Evolutionary conservation across 2,888 invertebrate genomes (phyloP), one percentile per base, ranked within the genome.

Genomic region (Chesias legatella): DNA sequence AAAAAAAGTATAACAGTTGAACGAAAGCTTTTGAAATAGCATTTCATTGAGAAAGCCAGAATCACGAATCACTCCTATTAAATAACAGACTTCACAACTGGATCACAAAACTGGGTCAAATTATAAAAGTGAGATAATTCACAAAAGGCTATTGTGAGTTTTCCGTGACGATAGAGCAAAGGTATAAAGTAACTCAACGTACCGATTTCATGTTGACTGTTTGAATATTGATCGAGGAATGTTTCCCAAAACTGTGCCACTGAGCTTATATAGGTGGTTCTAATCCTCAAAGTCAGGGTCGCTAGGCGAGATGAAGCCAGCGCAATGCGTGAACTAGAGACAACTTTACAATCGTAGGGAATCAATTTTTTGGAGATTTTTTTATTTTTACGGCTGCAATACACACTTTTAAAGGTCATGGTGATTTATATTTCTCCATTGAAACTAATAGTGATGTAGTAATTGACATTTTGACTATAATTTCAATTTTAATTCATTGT

Each of bases 161-260:
- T 17, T 2, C n/a, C 13, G 31, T 34, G 10, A 32, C 6, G 33
- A 17, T 17, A 2, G 5, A 2, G 5, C 13, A 5, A 17, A 17
- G 13, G 13, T 17, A 17, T 17, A 17, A 17, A 21, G 6, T 7
- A 20, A 24, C 10, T 8, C 1, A 35, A 79, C 83, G 66, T 74
- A 86, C 85, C 85, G 77, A 70, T 79, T 84, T 73, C 85, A 86
- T 86, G 80, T 67, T 83, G 80, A 10, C 49, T 70, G 60, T 55
- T 57, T 60, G 67, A 65, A 53, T 60, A 66, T 66, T 67, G 63
- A 60, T 65, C 56, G 57, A 59, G 59, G 79, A 83, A 78, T 85
- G 83, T 62, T 68, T 35, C 43, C 48, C 48, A 65, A 54, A 59
- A 48, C 55, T 40, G 37, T 51, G 51, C 46, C 54, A 56, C 46